Conservation (phyloP, 2,888 invertebrate genomes). For the Pandemis cinnamomeana region DNA sequence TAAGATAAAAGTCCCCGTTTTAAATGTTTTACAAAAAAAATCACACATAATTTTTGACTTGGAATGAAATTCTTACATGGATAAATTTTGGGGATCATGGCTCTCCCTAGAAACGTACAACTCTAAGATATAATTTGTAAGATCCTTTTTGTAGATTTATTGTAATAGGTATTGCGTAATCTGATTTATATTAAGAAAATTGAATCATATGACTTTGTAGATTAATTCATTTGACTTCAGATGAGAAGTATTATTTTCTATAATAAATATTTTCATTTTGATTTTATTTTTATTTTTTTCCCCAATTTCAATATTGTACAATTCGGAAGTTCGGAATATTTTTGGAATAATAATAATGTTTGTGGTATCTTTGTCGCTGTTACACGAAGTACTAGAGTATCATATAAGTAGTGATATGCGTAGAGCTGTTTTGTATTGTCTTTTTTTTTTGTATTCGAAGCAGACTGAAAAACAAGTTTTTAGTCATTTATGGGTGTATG, state of each 20-base stretch:
- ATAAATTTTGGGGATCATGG: constrained; percentile 73
- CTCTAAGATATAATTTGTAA: constrained; percentile 80
- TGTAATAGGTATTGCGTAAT: constrained; percentile 81
- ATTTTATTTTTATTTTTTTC: constrained; percentile 62
- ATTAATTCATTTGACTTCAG: constrained; percentile 71
- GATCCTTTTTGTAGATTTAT: constrained; percentile 78
- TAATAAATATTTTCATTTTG: constrained; percentile 76
- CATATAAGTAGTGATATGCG: constrained; percentile 50
- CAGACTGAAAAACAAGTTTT: constrained; percentile 61
- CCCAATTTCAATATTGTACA: constrained; percentile 44
- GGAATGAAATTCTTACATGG: constrained; percentile 64
- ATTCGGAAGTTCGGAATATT: constrained; percentile 39
- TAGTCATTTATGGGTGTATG: constrained; percentile 77
- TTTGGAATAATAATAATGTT: constrained; percentile 43
- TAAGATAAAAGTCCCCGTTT: constrained; percentile 56
- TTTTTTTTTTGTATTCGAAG: constrained; percentile 53
- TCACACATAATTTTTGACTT: constrained; percentile 55
- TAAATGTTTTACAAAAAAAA: constrained; percentile 52
- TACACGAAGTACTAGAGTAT: constrained; percentile 47
- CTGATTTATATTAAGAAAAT: constrained; percentile 72
- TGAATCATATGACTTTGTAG: constrained; percentile 70
- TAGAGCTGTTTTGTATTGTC: constrained; percentile 64
- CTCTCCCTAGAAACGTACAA: constrained; percentile 82
- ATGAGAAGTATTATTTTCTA: constrained; percentile 80
- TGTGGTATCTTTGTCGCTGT: constrained; percentile 47